Evolutionary conservation across 2,888 invertebrate genomes (phyloP).

Genomic region (Minunthozetes semirufus): DNA sequence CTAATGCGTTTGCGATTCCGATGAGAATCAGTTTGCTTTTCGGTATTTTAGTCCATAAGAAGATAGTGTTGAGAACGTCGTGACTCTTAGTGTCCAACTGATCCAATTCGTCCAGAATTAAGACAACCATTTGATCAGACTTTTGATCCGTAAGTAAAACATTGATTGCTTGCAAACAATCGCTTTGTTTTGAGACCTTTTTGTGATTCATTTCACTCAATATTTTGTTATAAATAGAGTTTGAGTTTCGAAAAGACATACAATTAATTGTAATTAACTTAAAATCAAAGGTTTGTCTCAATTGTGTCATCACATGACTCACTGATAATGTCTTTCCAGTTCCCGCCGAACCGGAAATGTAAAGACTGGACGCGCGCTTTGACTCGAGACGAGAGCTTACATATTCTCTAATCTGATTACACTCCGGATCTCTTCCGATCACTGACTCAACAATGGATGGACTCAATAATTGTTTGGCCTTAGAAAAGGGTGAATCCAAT

Average conservation of each 20-base stretch:
- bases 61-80: constrained; percentile 80
- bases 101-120: constrained; percentile 92
- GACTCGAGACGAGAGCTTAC: constrained; percentile 60
- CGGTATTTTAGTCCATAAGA: constrained; percentile 76
- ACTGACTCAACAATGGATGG: constrained; percentile 52
- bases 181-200: constrained; percentile 63
- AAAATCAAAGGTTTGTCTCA: constrained; percentile 55
- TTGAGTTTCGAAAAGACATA: constrained; percentile 75
- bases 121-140: constrained; percentile 48
- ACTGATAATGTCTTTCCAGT: constrained; percentile 92
- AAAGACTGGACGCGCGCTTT: constrained; percentile 69
- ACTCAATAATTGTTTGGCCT: constrained; percentile 53
- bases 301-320: constrained; percentile 62
- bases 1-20: constrained; percentile 91
- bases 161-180: constrained; percentile 54
- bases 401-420: constrained; percentile 61
- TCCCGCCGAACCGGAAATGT: constrained; percentile 93
- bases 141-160: background rate
- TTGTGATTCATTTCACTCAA: constrained; percentile 60
- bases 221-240: constrained; percentile 61
- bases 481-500: background rate
- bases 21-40: constrained; percentile 68
- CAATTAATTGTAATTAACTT: constrained; percentile 73
- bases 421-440: constrained; percentile 69
- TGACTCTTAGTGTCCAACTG: constrained; percentile 70